Evolutionary conservation across 2,888 invertebrate genomes (phyloP).

Genomic region (Baronia brevicornis): DNA sequence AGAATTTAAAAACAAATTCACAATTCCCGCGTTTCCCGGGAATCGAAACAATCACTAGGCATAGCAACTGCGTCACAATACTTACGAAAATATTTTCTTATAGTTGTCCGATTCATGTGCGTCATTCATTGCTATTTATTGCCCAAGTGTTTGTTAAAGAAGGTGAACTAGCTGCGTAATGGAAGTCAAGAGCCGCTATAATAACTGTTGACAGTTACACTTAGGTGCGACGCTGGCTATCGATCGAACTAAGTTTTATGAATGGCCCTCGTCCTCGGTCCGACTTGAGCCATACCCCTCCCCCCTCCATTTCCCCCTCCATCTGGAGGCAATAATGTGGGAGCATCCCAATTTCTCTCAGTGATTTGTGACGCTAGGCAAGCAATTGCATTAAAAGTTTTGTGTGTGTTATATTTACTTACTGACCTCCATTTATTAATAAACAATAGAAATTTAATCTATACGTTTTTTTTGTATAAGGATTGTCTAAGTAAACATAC

Average conservation of each 20-base stretch:
- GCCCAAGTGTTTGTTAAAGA: not conserved
- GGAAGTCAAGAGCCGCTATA: not conserved
- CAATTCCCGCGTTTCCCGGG: too few relatives aligned
- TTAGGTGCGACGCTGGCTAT: slow-evolving; percentile 37
- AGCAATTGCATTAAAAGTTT: slow-evolving; percentile 33
- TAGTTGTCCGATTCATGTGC: too few relatives aligned
- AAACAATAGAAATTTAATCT: too few relatives aligned
- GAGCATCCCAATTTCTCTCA: slow-evolving; percentile 36
- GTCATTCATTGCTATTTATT: slow-evolving; percentile 1
- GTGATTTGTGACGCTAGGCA: slow-evolving; percentile 42
- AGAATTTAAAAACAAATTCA: too few relatives aligned
- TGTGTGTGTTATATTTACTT: slow-evolving; percentile 15
- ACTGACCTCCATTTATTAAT: slow-evolving; percentile 15
- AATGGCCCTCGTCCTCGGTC: slow-evolving; percentile 46
- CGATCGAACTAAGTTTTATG: slow-evolving; percentile 67
- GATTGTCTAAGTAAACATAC: too few relatives aligned
- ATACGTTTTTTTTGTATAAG: slow-evolving; percentile 5
- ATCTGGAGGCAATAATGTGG: slow-evolving; percentile 16
- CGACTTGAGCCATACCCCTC: slow-evolving; percentile 18
- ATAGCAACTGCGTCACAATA: too few relatives aligned
- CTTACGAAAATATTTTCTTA: too few relatives aligned
- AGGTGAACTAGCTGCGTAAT: not conserved
- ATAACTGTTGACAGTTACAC: slow-evolving; percentile 13
- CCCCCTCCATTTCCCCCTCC: slow-evolving; percentile 18
- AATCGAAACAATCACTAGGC: too few relatives aligned